Evolutionary conservation across 1,140 invertebrate species (phyloP), one percentile per base, ranked within the genome.

Genomic region (Euwallacea fornicatus): DNA sequence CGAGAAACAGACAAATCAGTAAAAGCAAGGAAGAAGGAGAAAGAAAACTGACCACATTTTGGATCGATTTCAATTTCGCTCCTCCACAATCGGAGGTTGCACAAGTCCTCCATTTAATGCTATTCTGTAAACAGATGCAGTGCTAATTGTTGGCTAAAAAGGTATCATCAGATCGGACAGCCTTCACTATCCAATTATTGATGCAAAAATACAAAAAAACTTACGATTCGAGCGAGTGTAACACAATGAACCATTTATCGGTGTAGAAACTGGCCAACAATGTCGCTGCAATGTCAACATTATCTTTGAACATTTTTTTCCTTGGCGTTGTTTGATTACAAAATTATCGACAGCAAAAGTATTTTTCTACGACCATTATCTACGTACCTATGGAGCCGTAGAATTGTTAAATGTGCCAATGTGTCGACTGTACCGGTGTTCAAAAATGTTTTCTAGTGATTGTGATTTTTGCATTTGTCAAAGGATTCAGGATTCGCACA

Each of bases 291-390:
- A 63, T 63, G 61, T 50, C 44, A 56, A 56, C 53, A 65, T 53
- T 63, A 63, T 15, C 33, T 54, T 41, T 53, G 10, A 16, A 53
- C 6, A 63, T 58, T 58, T 68, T 66, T 68, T 68, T 61, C 66
- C 58, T 68, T 60, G 66, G 56, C 6, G 41, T 16, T 68, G 56
- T 68, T 68, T 68, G 66, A 61, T 68, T 68, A 60, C 55, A 61
- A 66, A 60, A 68, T 68, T 68, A 68, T 68, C 66, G 47, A 4
- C 46, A 50, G 43, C 41, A 68, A n/a, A 68, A 68, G 33, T 50
- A 33, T 46, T 60, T 53, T 68, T 59, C 11, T 60, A 15, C n/a
- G 65, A 44, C 42, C 9, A 15, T 43, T 66, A 33, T 33, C 21
- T 33, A 33, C 1, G 21, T 47, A 53, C 11, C 50, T 53, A 53